Base-by-base conservation (phyloP, 2,797 vertebrate species). In the Carapus acus region DNA sequence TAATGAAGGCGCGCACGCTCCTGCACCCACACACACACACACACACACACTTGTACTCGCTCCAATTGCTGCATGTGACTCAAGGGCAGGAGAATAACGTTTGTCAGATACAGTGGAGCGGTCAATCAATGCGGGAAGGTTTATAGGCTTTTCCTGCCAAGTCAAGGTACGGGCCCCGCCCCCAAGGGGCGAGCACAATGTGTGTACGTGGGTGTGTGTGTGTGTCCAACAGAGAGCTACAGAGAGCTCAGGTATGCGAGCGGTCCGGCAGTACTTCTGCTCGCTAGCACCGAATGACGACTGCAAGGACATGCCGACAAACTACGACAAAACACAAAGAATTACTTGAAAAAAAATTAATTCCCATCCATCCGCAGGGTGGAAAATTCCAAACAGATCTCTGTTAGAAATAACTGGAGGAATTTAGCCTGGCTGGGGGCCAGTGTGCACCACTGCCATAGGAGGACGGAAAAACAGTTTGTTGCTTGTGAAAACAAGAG, bases 361-460 rank as follows among this genome's bases (percentile, higher is more conserved):
- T 85, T 88, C 85, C 76, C 70, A 74, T 76, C 55, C 62, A 74
- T 76, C 55, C 62, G 49, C 55, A 14, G 75, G 77, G 85, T 88
- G 88, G 88, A 89, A 89, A 88, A 89, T 88, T 88, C 86, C 84
- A 81, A 60, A 76, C 69, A 69, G 78, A 80, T 79, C 83, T 83
- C 67, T 67, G 84, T 85, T 87, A 87, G 85, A 87, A 88, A 88
- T 85, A 87, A 88, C 82, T 75, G 59, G 71, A 86, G 85, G 88
- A 88, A 88, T 88, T 79, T 74, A 83, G 69, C 60, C 73, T 87
- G 86, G 88, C 77, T 3, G 17, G 43, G 53, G 69, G 81, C 87
- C 88, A 86, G 71, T 34, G 56, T 67, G 70, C 82, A 81, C 71
- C 71, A 66, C 76, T 54, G 73, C 71, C 75, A 78, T 76, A 81